Conservation (phyloP, 92 coral and sea anemone genomes). For the Desmophyllum pertusum region DNA sequence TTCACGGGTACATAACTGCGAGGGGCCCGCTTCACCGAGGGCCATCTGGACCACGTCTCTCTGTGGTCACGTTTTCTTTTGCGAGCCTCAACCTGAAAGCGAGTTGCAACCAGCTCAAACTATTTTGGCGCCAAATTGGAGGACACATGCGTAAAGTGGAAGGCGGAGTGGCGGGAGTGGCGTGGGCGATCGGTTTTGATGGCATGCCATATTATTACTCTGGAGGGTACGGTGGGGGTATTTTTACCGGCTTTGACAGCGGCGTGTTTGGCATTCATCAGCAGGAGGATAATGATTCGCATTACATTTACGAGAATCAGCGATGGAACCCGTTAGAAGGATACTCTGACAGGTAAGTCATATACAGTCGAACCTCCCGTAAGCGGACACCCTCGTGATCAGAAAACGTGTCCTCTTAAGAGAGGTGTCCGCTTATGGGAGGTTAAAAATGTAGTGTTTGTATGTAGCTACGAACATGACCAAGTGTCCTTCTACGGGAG, state of each 20-base stretch:
- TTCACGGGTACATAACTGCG: constrained; percentile 65
- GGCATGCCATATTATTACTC: constrained; percentile 88
- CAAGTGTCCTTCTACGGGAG: no score
- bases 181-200: constrained; percentile 95
- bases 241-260: constrained; percentile 76
- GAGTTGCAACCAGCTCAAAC: constrained; percentile 64
- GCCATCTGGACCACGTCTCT: constrained; percentile 86
- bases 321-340: constrained; percentile 96
- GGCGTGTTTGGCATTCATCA: constrained; percentile 77
- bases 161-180: constrained; percentile 86
- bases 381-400: no score
- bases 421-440: no score
- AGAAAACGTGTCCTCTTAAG: no score
- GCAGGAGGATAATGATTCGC: constrained; percentile 83
- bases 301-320: constrained; percentile 90
- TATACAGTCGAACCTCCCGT: no score
- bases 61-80: constrained; percentile 93
- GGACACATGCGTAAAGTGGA: constrained; percentile 91
- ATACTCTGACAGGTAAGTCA: constrained; percentile 87
- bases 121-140: constrained; percentile 96
- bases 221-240: constrained; percentile 98
- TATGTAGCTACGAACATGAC: no score
- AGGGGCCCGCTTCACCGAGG: constrained; percentile 80
- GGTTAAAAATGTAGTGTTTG: no score
- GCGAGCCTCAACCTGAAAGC: constrained; percentile 62